Evolutionary conservation across 2,888 invertebrate genomes (phyloP), one percentile per base, ranked within the genome.

Genomic region (Cerastis leucographa): DNA sequence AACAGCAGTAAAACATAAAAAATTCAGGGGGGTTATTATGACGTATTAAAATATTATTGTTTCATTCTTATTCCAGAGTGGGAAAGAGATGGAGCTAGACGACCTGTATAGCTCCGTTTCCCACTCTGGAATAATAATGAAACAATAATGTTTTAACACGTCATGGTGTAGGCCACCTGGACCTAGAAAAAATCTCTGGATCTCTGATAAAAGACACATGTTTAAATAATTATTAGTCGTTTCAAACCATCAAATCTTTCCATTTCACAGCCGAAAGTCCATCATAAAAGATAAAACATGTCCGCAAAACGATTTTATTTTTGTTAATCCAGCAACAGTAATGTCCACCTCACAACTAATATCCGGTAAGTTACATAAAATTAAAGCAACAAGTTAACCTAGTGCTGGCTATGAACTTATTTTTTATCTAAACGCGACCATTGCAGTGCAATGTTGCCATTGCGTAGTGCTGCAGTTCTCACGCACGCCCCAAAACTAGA

Each of bases 401-500:
- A 76, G 71, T 72, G 64, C 56, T 75, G 42, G 56, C 61, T 77
- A 66, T 74, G 64, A 80, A 71, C 76, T 70, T 75, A 78, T 83
- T 86, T 86, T 87, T 84, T 80, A 71, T 80, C 76, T 83, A 56
- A 75, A 77, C 44, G 22, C 72, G 72, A 67, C 62, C 68, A 65
- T 40, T 65, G 51, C 44, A 46, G 40, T 72, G 84, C 77, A 77
- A 74, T 83, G 46, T 82, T 76, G 73, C 76, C 71, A 74, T 80
- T 84, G 81, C 83, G 76, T 73, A 83, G 79, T 69, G 14, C 46
- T 62, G 42, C 67, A 67, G 72, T 87, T 87, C 87, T 78, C 87
- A 87, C 87, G 87, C 85, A 85, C 79, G 65, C 76, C 69, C 75
- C 71, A 82, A 80, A 83, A 73, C 81, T 86, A 72, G 85, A 84